Evolutionary conservation across 2,888 invertebrate genomes (phyloP).

Genomic region (Dasypogon diadema): DNA sequence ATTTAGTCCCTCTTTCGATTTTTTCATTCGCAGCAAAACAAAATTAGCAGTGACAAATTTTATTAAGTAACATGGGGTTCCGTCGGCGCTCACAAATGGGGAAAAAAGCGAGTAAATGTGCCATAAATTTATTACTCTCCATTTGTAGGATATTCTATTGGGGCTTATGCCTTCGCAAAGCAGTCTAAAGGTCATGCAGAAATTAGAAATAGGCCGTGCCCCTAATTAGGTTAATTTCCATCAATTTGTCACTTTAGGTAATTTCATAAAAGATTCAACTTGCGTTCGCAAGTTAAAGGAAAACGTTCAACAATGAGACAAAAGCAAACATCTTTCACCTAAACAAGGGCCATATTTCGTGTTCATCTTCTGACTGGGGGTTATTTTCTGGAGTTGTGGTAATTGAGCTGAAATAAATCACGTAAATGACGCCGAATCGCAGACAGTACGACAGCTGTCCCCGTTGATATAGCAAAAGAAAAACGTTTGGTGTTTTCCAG

Average conservation of each 20-base stretch:
- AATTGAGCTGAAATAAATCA: slow-evolving; percentile 36
- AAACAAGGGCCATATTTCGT: slow-evolving; percentile 22
- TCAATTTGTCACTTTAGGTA: slow-evolving; percentile 36
- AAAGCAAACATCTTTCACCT: slow-evolving; percentile 20
- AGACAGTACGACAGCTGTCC: slow-evolving; percentile 19
- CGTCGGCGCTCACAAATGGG: background rate
- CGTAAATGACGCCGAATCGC: slow-evolving; percentile 21
- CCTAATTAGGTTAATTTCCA: slow-evolving; percentile 27
- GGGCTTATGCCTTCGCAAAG: too few species aligned
- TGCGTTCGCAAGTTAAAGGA: background rate
- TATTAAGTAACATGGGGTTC: background rate
- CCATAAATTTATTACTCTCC: slow-evolving; percentile 13
- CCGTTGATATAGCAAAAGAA: background rate
- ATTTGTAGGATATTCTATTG: background rate
- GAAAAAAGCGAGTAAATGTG: slow-evolving; percentile 12
- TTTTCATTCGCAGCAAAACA: background rate
- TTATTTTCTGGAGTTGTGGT: slow-evolving; percentile 3
- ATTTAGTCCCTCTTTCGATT: too few species aligned
- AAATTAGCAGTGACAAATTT: background rate
- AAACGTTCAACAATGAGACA: too few species aligned
- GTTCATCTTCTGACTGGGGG: background rate
- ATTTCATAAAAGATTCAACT: slow-evolving; percentile 33
- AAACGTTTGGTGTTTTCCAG: background rate
- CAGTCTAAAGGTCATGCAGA: slow-evolving; percentile 1
- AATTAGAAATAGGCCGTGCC: slow-evolving; percentile 10